Conservation (phyloP, 2,113 vertebrate species). For the Hipposideros armiger region DNA sequence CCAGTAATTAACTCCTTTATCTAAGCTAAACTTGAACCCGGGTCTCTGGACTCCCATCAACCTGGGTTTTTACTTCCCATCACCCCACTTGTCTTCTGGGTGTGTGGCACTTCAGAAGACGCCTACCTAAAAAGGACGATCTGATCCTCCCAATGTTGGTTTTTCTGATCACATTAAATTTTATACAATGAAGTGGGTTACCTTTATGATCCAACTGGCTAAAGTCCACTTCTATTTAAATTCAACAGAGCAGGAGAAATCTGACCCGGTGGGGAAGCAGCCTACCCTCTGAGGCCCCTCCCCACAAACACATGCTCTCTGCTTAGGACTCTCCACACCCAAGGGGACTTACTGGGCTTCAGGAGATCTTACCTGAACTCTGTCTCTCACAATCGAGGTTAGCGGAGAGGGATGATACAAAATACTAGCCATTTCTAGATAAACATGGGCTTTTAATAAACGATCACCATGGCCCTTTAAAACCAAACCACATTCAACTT, state of each 20-base stretch:
- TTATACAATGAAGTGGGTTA: not conserved
- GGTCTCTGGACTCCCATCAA: not conserved
- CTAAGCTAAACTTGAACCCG: not conserved
- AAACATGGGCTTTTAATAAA: not conserved
- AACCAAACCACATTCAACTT: not conserved
- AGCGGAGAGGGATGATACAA: not conserved
- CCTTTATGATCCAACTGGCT: not conserved
- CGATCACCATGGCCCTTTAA: not conserved
- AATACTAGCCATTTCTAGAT: not conserved
- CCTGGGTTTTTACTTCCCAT: not conserved
- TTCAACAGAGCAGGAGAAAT: not conserved
- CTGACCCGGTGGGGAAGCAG: not conserved
- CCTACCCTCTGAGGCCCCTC: too few species aligned
- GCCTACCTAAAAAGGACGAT: not conserved
- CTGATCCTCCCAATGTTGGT: not conserved
- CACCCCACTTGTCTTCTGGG: not conserved
- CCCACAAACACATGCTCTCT: too few species aligned
- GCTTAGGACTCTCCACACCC: too few species aligned
- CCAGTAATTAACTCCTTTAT: not conserved
- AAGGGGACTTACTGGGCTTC: not conserved
- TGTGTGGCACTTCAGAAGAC: not conserved
- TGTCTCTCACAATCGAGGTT: not conserved
- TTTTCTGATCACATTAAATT: not conserved
- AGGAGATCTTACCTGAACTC: not conserved
- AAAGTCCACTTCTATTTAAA: not conserved